These are phyloP conservation scores for Pangasius macronema DNA, from an alignment of 2,797 vertebrate species.

Conservation along the genomic window DNA sequence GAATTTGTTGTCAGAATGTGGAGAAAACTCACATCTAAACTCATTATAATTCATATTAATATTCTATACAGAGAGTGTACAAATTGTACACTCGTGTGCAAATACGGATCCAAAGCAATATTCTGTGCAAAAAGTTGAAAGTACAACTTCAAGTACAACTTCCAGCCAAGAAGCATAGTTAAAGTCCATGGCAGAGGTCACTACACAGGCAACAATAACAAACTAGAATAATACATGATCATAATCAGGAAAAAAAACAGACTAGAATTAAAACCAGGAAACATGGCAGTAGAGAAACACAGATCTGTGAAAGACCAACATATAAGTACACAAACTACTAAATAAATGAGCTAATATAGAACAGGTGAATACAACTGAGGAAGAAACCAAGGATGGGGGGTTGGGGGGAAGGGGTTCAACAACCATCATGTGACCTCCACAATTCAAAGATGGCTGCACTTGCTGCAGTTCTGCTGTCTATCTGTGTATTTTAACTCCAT, in stretches of 20 bases:
- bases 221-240: not conserved
- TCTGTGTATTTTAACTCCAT: not conserved
- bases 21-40: no score
- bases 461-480: not conserved
- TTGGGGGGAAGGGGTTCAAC: not conserved
- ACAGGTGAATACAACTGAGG: not conserved
- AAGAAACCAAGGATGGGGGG: not conserved
- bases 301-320: not conserved
- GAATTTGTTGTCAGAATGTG: no score
- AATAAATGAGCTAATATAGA: not conserved
- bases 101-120: no score
- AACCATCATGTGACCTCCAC: not conserved
- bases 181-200: not conserved
- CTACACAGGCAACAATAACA: not conserved
- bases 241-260: not conserved
- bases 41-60: no score
- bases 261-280: not conserved
- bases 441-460: not conserved
- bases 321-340: not conserved
- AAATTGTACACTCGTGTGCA: no score
- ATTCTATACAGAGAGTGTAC: no score
- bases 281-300: not conserved
- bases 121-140: not conserved
- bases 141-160: not conserved
- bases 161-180: not conserved